Conservation (phyloP, 2,797 vertebrate genomes). For the Hipposideros larvatus region DNA sequence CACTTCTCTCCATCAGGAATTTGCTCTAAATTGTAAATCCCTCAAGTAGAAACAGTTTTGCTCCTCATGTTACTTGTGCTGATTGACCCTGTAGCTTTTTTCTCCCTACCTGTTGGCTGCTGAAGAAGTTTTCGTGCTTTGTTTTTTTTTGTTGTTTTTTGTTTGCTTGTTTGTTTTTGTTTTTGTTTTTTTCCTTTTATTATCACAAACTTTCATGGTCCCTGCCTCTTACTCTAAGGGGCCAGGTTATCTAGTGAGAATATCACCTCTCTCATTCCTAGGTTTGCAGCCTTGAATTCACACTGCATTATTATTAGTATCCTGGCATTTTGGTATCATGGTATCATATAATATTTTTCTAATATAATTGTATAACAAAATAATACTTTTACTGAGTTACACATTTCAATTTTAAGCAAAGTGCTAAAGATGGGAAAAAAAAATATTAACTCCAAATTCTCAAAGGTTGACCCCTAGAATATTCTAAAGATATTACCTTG, state of each 20-base stretch:
- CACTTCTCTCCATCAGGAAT: neutral
- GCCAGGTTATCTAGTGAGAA: neutral
- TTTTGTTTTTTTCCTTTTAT: neutral
- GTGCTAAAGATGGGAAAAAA: neutral
- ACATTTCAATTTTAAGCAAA: constrained; percentile 17
- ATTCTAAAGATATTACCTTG: neutral
- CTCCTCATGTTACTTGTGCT: neutral
- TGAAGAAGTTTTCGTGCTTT: neutral
- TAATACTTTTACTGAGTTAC: neutral
- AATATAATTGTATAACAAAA: constrained; percentile 26
- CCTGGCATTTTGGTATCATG: neutral
- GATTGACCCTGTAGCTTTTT: neutral
- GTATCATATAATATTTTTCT: constrained; percentile 16
- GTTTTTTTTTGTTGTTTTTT: neutral
- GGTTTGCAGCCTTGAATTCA: constrained; percentile 20
- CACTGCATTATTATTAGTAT: constrained; percentile 4
- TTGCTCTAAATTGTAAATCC: neutral
- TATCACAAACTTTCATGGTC: neutral
- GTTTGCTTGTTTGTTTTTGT: too few relatives aligned
- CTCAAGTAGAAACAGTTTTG: neutral
- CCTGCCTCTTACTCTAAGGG: neutral
- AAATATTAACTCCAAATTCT: constrained; percentile 1
- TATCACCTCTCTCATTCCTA: neutral
- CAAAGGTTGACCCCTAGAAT: neutral
- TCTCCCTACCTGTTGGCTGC: neutral